Evolutionary conservation across 2,888 invertebrate genomes (phyloP), one percentile per base, ranked within the genome.

Genomic region (Drepana falcataria): DNA sequence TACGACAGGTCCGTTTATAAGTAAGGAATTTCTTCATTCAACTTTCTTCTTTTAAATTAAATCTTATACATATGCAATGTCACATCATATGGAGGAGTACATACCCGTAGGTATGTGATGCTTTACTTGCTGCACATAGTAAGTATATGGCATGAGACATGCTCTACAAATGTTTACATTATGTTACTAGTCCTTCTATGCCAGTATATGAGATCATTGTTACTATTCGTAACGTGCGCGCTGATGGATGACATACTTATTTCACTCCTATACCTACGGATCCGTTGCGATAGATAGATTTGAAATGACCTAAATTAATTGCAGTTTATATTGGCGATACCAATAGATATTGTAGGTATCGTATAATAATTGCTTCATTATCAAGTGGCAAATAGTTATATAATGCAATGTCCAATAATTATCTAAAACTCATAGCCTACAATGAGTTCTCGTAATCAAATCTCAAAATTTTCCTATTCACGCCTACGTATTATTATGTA

Each of bases 181-280:
- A 69, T 58, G 69, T 68, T 71, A 68, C 69, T 72, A 70, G 66
- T 44, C 65, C 64, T 63, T 66, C 66, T 62, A 63, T 65, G 60
- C 61, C 64, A 61, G 64, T 58, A 55, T 57, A 70, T 79, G 78
- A 79, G 74, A 78, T 79, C 79, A 75, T 69, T 65, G 65, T 62
- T 60, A 44, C 41, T 41, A 6, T 41, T 41, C 41, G 41, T 6
- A 41, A 41, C 41, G 7, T 41, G 41, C 41, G 41, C 41, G 21
- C 21, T 21, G 21, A 21, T 21, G 9, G 44, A 44, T 44, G 44
- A 44, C 44, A 44, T 44, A 44, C 44, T 44, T 40, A 40, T 40
- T 40, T 44, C 44, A 9, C 9, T 4, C 9, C 2, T 6, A 9
- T 44, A 44, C 44, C 44, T 44, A 44, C 44, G 44, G 9, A 44